Base-by-base conservation (phyloP, 1,140 invertebrate species). In the Grapholita molesta region DNA sequence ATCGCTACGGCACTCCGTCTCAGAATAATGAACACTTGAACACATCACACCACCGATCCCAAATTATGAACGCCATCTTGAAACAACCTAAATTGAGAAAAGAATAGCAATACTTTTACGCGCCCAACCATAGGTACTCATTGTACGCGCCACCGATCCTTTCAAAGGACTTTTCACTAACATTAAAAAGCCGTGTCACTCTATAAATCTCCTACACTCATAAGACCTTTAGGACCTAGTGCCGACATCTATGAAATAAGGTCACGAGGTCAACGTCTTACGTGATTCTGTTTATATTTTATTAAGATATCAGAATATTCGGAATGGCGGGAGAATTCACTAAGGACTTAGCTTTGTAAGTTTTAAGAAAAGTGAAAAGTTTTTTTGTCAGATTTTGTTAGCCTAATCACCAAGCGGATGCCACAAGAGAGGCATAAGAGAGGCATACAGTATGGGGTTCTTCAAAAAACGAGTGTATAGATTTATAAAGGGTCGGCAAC, bases 271-370 rank as follows among this genome's bases (percentile, higher is more conserved):
- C 55, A 28, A 61, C 55, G 55, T 4, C 55, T 28, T 18, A 48
- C 42, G 42, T 48, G 42, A 48, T 48, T 48, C 42, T 48, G 42
- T 48, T 48, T 48, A 48, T 48, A 48, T 48, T 48, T 48, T 48
- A 48, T 48, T 48, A 48, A 48, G 42, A 48, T 48, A 48, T 48
- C 15, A 48, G 42, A 48, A 48, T 21, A 21, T 48, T 48, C 18
- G 42, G 21, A 15, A 18, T n/a, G 15, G 42, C 18, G n/a, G 42
- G 42, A 48, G 6, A 48, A 48, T 48, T 48, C 42, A 21, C 42
- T 15, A 48, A 15, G 42, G 18, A 18, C 6, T 48, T 5, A 48
- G 15, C n/a, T 5, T 6, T n/a, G n/a, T n/a, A n/a, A 38, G 3
- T 38, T 38, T 38, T 15, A 38, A 1, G 35, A 11, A 15, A 38